Conservation (phyloP, 2,113 vertebrate species). For the Nyctereutes procyonoides region DNA sequence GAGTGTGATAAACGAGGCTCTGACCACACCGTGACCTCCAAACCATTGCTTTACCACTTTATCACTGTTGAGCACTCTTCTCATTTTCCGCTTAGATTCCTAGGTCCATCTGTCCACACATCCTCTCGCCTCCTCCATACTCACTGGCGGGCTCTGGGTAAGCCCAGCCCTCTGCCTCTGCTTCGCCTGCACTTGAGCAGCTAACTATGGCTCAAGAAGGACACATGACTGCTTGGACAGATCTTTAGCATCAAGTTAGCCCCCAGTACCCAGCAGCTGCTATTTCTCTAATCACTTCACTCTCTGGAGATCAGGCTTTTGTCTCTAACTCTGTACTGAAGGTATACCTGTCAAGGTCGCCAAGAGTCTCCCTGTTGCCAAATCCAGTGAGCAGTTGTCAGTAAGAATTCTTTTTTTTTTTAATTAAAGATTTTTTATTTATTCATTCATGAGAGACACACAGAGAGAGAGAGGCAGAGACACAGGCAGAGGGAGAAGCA, state of each 20-base stretch:
- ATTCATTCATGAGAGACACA: too few species aligned
- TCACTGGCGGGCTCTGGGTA: neutral
- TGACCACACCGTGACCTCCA: neutral
- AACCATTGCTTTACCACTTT: neutral
- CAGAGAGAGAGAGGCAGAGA: too few species aligned
- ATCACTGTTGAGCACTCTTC: neutral
- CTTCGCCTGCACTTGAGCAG: neutral
- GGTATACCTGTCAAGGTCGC: neutral
- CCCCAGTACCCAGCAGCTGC: neutral
- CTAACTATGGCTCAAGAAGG: neutral
- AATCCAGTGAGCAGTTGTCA: neutral
- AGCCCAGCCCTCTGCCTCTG: neutral
- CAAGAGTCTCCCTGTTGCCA: neutral
- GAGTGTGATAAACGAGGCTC: neutral
- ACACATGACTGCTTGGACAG: rapidly evolving
- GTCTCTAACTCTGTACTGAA: neutral
- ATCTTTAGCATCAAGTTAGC: neutral
- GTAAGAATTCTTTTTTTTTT: neutral
- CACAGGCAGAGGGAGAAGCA: too few species aligned
- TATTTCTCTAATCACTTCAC: neutral
- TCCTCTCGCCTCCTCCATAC: neutral
- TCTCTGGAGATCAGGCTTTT: neutral
- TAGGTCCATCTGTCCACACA: too few species aligned
- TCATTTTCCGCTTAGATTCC: neutral
- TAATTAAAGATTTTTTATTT: too few species aligned